Evolutionary conservation across 1,140 invertebrate genomes (phyloP).

Genomic region (Bilobella aurantiaca): DNA sequence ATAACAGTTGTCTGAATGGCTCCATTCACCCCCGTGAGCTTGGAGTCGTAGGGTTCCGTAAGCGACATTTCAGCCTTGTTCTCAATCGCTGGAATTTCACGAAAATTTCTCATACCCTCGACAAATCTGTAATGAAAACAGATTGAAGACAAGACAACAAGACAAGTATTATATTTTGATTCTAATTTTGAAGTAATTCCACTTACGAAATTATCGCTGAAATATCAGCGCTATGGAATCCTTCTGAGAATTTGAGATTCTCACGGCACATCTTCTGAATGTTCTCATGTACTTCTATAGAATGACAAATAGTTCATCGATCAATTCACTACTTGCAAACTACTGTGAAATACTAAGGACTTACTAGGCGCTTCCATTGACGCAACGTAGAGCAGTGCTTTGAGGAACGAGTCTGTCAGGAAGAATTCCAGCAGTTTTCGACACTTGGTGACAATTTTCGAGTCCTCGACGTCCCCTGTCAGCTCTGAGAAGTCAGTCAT

Average conservation of each 20-base stretch:
- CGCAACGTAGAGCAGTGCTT: conserved; percentile 42
- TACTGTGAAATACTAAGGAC: too few species aligned
- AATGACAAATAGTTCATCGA: neutral
- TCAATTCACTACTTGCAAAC: too few species aligned
- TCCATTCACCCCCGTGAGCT: conserved; percentile 16
- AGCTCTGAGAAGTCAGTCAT: conserved; percentile 18
- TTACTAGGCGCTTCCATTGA: conserved; percentile 40
- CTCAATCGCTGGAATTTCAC: neutral
- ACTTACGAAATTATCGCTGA: conserved; percentile 18
- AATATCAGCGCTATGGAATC: conserved; percentile 22
- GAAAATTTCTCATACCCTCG: conserved; percentile 17
- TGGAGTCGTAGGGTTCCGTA: conserved; percentile 12
- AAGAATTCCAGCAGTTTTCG: conserved; percentile 39
- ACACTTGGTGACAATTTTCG: conserved; percentile 40
- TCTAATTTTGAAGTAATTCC: neutral
- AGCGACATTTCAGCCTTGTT: neutral
- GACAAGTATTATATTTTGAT: neutral
- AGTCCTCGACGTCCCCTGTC: conserved; percentile 36
- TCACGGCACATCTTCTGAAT: conserved; percentile 19
- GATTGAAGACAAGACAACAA: too few species aligned
- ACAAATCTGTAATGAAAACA: conserved; percentile 15
- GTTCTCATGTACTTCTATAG: conserved; percentile 3
- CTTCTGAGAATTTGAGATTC: conserved; percentile 28
- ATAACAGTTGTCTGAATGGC: conserved; percentile 29
- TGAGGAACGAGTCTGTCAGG: conserved; percentile 38